Conservation (phyloP, 2,888 invertebrate genomes). For the Lasioglossum marginatum region DNA sequence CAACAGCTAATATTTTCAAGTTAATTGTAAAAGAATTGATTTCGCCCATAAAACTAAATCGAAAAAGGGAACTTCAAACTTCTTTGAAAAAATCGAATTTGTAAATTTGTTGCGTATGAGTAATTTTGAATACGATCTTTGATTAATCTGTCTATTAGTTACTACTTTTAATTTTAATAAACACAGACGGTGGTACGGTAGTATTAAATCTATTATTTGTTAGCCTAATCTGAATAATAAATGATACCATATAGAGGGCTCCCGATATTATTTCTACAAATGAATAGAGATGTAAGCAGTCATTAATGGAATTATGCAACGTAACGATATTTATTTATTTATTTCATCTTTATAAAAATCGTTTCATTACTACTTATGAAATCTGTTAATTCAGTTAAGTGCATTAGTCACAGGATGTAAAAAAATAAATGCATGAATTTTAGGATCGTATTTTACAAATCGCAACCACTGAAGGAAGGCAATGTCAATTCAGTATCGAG, state of each 20-base stretch:
- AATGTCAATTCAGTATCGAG: neutral
- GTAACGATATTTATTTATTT: neutral
- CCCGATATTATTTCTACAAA: neutral
- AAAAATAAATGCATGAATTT: neutral
- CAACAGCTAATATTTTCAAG: neutral
- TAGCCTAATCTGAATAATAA: neutral
- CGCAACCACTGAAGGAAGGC: neutral
- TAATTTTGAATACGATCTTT: neutral
- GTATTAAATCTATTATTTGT: neutral
- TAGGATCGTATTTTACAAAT: neutral
- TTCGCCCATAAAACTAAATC: neutral
- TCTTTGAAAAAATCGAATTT: neutral
- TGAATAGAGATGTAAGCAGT: neutral
- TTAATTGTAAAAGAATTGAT: neutral
- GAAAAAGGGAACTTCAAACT: too few species aligned
- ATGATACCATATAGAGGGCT: neutral
- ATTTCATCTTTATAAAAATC: neutral
- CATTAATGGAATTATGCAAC: neutral
- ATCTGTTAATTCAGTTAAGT: neutral
- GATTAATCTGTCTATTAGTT: neutral
- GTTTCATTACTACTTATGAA: neutral
- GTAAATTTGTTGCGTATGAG: neutral
- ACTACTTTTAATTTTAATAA: neutral
- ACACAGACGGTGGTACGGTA: slow-evolving; percentile 5
- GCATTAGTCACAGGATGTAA: neutral